These are phyloP conservation scores for Rhamphomyia laevipes DNA, from an alignment of 2,888 invertebrate genomes.

Conservation along the genomic window DNA sequence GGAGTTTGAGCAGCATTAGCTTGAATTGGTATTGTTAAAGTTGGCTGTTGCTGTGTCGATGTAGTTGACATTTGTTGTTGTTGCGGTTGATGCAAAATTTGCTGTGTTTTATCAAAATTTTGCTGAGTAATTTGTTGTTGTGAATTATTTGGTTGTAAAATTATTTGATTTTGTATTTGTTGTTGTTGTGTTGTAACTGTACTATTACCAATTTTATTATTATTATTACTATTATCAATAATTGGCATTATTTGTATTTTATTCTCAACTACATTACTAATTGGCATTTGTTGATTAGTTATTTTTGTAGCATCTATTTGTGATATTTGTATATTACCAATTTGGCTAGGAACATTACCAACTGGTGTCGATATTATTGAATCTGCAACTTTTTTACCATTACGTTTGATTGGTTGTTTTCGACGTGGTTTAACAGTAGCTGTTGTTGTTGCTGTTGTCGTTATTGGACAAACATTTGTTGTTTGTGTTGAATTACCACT, in stretches of 20 bases:
- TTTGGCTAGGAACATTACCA: conserved; percentile 36
- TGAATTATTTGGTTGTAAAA: not conserved
- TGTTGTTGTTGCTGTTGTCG: conserved; percentile 26
- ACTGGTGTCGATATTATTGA: conserved; percentile 15
- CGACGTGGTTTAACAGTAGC: conserved; percentile 33
- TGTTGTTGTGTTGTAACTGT: conserved; percentile 8
- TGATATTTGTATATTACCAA: conserved; percentile 39
- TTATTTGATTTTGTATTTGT: not conserved
- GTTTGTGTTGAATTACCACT: conserved; percentile 6
- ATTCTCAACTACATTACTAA: conserved; percentile 34
- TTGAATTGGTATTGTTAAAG: conserved; percentile 25
- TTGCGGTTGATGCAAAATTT: conserved; percentile 5
- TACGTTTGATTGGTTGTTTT: conserved; percentile 32
- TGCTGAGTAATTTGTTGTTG: conserved; percentile 1
- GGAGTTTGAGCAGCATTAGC: conserved; percentile 30
- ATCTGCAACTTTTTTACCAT: conserved; percentile 28
- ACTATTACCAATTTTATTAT: conserved; percentile 20
- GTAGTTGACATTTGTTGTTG: conserved; percentile 17
- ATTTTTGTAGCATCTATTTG: conserved; percentile 31
- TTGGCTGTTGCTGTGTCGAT: conserved; percentile 22
- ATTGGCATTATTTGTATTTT: conserved; percentile 40
- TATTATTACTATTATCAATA: conserved; percentile 19
- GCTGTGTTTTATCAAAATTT: conserved; percentile 5
- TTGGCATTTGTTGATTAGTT: conserved; percentile 22
- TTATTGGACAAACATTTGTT: conserved; percentile 12